Evolutionary conservation across 37 sponge, comb jelly and placozoan genomes (phyloP).

Genomic region (Haliclona indistincta): DNA sequence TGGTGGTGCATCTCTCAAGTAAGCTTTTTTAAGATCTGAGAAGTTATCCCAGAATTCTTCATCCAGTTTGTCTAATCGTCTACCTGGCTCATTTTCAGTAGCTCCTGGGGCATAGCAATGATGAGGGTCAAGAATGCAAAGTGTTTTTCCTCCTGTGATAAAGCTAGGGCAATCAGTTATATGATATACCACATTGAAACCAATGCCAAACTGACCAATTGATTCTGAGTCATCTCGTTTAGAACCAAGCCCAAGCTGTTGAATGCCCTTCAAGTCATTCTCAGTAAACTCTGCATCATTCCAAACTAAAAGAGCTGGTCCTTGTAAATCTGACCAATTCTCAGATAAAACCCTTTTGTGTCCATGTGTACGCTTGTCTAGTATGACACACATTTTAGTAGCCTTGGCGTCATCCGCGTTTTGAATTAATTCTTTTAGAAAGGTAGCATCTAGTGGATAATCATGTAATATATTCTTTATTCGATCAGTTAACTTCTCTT

Average conservation of each 20-base stretch:
- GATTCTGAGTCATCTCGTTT: constrained; percentile 39
- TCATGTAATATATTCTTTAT: constrained; percentile 69
- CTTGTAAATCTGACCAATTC: constrained; percentile 60
- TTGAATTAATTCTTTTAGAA: constrained; percentile 64
- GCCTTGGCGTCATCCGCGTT: constrained; percentile 87
- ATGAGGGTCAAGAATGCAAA: constrained; percentile 72
- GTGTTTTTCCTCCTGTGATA: constrained; percentile 29
- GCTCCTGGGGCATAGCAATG: constrained; percentile 39
- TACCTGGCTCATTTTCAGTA: constrained; percentile 22
- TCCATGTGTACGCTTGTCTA: constrained; percentile 41
- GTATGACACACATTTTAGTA: constrained; percentile 56
- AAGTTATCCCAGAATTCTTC: constrained; percentile 1
- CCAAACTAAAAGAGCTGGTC: constrained; percentile 54
- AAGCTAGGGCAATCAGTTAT: constrained; percentile 72
- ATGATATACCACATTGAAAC: constrained; percentile 77
- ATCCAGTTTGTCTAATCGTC: not conserved
- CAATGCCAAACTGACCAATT: constrained; percentile 74
- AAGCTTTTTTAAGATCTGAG: constrained; percentile 10
- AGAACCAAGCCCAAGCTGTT: constrained; percentile 56
- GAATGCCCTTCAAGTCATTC: constrained; percentile 55
- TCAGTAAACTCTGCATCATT: constrained; percentile 56
- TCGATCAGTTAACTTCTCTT: constrained; percentile 69
- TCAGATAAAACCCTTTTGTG: constrained; percentile 25
- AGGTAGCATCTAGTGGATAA: constrained; percentile 31
- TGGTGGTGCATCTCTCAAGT: not conserved